Percentiles rank a stretch among this genome's conserved stretches.
phyloP scores from a whole-genome alignment of 2,113 vertebrate species.

The Scartelaos histophorus region DNA sequence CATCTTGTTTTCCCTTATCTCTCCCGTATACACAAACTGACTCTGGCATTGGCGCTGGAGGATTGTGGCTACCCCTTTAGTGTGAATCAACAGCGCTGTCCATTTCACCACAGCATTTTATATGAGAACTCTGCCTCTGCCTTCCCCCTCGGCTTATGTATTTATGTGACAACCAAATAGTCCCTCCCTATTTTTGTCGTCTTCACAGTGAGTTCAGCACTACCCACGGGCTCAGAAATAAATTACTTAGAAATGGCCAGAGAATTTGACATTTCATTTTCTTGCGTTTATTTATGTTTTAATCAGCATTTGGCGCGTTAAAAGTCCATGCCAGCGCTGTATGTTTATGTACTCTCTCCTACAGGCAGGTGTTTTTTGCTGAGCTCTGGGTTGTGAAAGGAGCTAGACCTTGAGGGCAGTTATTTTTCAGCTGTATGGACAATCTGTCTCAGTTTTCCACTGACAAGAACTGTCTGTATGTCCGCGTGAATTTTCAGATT shows the following conservation, averaged over 20 bases:
- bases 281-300: conserved; percentile 10
- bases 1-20: conserved; percentile 61
- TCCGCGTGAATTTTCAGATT: not conserved
- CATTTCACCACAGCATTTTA: conserved; percentile 3
- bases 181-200: not conserved
- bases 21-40: conserved; percentile 38
- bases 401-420: conserved; percentile 14
- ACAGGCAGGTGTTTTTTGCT: conserved; percentile 42
- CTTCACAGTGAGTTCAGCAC: not conserved
- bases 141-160: not conserved
- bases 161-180: not conserved
- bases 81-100: conserved; percentile 10
- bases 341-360: conserved; percentile 17
- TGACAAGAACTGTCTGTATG: not conserved
- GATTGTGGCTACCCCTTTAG: conserved; percentile 9
- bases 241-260: not conserved
- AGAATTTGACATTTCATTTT: conserved; percentile 11
- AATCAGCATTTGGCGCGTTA: not conserved
- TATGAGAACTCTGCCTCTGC: not conserved
- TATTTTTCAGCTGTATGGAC: conserved; percentile 18
- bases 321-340: not conserved
- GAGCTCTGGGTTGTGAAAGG: conserved; percentile 34
- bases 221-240: not conserved
- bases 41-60: conserved; percentile 1
- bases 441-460: not conserved